Evolutionary conservation across 2,797 vertebrate genomes (phyloP), one percentile per base, ranked within the genome.

Genomic region (Glyptemys insculpta): DNA sequence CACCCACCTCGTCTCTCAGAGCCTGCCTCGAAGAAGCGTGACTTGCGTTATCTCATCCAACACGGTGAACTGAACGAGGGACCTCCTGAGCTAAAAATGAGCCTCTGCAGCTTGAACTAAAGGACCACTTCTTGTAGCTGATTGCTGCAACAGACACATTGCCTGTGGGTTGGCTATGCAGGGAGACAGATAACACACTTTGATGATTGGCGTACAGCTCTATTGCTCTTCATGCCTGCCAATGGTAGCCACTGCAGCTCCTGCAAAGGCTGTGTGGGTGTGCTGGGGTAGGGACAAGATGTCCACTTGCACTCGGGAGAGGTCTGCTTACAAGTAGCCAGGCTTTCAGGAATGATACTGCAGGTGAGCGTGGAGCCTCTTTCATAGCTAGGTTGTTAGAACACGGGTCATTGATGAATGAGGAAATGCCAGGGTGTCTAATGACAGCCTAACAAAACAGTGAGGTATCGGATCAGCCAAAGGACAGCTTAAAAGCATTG

Each of bases 371-470:
- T 6, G 8, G 34, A 87, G 41, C 11, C 74, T 72, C 82, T 87
- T 88, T 83, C 21, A 91, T 87, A 8, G 53, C 90, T 12, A 59
- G 65, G 37, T 79, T 91, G 49, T 12, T 87, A 14, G n/a, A 41
- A 54, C 4, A 1, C 12, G 37, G 62, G 76, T 81, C 53, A 82
- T 62, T 47, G 31, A 37, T 76, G 7, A 82, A 21, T 79, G 74
- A 92, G 76, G 57, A 88, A 91, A 62, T 12, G 88, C 14, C 1
- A 76, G 54, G 2, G 4, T 18, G 27, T 81, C 25, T 57, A 93
- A 91, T 57, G 79, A 3, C 0, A 0, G 18, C 62, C 41, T 79
- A 47, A 78, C 88, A 44, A 54, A 86, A 59, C 15, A n/a, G 25
- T 76, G 31, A 81, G 79, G 18, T 27, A 76, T 27, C 83, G 50